These are phyloP conservation scores for Brachynemurus nebulosus DNA, from an alignment of 2,888 invertebrate genomes.

Conservation along the genomic window DNA sequence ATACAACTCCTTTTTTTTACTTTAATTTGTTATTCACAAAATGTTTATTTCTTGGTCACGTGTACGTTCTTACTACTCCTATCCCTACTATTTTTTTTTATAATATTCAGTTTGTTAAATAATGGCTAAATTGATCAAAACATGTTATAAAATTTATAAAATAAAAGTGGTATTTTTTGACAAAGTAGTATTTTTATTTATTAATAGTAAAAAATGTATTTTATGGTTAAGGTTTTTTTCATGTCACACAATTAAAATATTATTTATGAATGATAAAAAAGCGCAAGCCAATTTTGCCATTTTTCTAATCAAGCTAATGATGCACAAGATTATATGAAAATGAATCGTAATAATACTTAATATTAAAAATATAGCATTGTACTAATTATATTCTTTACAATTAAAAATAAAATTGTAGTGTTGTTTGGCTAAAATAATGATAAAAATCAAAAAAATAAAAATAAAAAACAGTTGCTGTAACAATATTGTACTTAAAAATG, in stretches of 20 bases:
- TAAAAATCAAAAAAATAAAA: too few species aligned
- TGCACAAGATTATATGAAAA: conserved; percentile 2
- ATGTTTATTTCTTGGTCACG: too few species aligned
- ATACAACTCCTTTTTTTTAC: too few species aligned
- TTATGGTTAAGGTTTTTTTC: neutral
- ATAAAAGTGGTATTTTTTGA: too few species aligned
- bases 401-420: neutral
- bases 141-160: too few species aligned
- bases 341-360: neutral
- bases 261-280: neutral
- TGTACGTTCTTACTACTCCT: too few species aligned
- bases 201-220: neutral
- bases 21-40: too few species aligned
- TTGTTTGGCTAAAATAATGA: conserved; percentile 1
- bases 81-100: too few species aligned
- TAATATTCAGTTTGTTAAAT: too few species aligned
- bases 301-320: neutral
- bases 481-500: conserved; percentile 1
- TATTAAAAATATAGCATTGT: neutral
- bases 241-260: neutral
- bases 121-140: too few species aligned
- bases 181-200: too few species aligned
- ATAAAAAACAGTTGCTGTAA: conserved; percentile 2
- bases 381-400: neutral
- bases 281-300: neutral